phyloP scores from a whole-genome alignment of 2,888 invertebrate species.

The Dynastes tityus region DNA sequence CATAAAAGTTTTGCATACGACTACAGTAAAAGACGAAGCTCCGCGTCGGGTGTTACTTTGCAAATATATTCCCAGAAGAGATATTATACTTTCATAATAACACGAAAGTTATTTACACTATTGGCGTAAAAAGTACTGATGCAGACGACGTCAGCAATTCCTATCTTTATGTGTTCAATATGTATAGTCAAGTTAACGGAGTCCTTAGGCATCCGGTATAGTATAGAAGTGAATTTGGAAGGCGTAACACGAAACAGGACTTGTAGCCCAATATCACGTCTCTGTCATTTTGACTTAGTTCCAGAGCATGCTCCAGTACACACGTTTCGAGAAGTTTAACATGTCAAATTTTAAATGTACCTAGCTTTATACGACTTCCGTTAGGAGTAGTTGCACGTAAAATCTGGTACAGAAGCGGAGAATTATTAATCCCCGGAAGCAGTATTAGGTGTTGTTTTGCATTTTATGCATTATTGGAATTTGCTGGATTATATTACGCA shows the following conservation, averaged over 20 bases:
- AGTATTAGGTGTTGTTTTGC: not conserved
- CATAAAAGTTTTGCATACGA: too few relatives aligned
- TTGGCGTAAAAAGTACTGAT: not conserved
- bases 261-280: conserved; percentile 32
- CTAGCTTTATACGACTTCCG: not conserved
- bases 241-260: conserved; percentile 28
- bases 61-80: not conserved
- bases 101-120: conserved; percentile 8
- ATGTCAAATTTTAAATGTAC: conserved; percentile 31
- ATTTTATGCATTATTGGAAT: conserved; percentile 1
- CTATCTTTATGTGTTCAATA: conserved; percentile 32
- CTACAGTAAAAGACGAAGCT: not conserved
- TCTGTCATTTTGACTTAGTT: conserved; percentile 34
- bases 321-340: conserved; percentile 22
- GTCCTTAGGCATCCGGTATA: conserved; percentile 10
- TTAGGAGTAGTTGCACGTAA: not conserved
- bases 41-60: not conserved
- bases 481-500: not conserved
- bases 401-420: not conserved
- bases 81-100: conserved; percentile 23
- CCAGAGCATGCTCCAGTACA: conserved; percentile 11
- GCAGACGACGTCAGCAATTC: conserved; percentile 15
- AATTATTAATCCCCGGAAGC: not conserved
- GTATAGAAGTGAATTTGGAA: conserved; percentile 31
- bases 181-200: conserved; percentile 11